These are phyloP conservation scores for Pagetopsis macropterus DNA, from an alignment of 2,797 vertebrate species.

Conservation along the genomic window DNA sequence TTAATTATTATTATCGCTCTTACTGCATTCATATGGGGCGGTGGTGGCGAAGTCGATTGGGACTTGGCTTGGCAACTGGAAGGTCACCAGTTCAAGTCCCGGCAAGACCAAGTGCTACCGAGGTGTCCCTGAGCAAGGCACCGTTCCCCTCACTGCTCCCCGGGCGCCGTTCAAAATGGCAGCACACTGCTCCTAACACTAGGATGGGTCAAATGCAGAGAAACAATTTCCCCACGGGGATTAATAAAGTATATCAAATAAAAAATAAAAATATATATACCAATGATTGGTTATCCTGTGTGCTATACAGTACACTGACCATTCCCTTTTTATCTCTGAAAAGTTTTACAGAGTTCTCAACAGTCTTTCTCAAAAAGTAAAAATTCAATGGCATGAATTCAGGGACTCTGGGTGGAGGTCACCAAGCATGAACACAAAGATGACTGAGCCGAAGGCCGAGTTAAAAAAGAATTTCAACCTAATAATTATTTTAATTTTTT, in stretches of 20 bases:
- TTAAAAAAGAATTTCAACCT: constrained; percentile 3
- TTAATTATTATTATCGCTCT: not conserved
- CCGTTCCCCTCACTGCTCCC: too few relatives aligned
- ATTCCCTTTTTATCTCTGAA: constrained; percentile 6
- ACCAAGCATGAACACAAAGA: constrained; percentile 36
- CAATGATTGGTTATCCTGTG: not conserved
- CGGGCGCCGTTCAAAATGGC: too few relatives aligned
- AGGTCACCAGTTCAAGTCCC: too few relatives aligned
- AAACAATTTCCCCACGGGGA: too few relatives aligned
- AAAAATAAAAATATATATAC: too few relatives aligned
- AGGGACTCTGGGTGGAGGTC: constrained; percentile 29
- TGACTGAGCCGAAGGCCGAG: constrained; percentile 19
- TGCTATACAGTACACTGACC: not conserved
- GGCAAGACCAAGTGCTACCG: too few relatives aligned
- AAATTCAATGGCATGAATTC: constrained; percentile 13
- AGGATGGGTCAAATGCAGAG: too few relatives aligned
- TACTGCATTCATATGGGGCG: not conserved
- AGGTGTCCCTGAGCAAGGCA: too few relatives aligned
- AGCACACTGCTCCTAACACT: too few relatives aligned
- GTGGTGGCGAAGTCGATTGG: too few relatives aligned
- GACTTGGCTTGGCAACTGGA: too few relatives aligned
- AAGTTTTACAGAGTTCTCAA: not conserved
- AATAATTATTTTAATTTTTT: constrained; percentile 33
- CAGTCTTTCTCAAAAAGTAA: constrained; percentile 9
- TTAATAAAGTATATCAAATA: too few relatives aligned